phyloP scores from a whole-genome alignment of 2,797 vertebrate genomes.

The Hapalemur alaotrensis region DNA sequence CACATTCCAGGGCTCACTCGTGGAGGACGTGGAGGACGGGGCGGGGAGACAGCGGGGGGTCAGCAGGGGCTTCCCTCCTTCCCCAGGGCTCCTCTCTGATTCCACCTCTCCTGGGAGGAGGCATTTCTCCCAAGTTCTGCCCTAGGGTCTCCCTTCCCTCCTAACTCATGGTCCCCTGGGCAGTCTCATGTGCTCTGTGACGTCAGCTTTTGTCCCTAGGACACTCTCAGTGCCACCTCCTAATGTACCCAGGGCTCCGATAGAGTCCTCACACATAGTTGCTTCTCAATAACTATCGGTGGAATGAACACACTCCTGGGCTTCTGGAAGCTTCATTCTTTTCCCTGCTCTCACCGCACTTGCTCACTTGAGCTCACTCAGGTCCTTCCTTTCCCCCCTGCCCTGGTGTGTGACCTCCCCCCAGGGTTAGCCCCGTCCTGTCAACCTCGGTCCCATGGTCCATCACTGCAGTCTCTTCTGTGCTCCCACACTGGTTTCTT shows the following conservation, averaged over 20 bases:
- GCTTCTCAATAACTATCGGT: too few species aligned
- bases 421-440: neutral
- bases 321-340: neutral
- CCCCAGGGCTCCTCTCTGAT: too few species aligned
- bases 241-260: rapidly evolving
- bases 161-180: neutral
- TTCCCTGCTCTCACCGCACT: rapidly evolving
- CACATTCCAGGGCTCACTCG: rapidly evolving
- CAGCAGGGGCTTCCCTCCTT: neutral
- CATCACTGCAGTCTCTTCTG: rapidly evolving
- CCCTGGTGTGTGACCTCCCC: neutral
- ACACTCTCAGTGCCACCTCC: too few species aligned
- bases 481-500: neutral
- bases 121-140: neutral
- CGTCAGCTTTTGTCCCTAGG: neutral
- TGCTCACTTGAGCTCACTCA: neutral
- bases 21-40: neutral
- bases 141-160: too few species aligned
- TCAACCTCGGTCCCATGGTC: rapidly evolving
- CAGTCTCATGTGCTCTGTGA: rapidly evolving
- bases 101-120: neutral
- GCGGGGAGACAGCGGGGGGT: neutral
- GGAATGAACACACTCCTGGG: neutral
- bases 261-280: neutral
- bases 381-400: rapidly evolving